A percentile compares a stretch with the other conserved stretches of the same genome.
These are phyloP conservation scores for Jordanella pulchra DNA, from an alignment of 2,797 vertebrate species.

Conservation along the genomic window DNA sequence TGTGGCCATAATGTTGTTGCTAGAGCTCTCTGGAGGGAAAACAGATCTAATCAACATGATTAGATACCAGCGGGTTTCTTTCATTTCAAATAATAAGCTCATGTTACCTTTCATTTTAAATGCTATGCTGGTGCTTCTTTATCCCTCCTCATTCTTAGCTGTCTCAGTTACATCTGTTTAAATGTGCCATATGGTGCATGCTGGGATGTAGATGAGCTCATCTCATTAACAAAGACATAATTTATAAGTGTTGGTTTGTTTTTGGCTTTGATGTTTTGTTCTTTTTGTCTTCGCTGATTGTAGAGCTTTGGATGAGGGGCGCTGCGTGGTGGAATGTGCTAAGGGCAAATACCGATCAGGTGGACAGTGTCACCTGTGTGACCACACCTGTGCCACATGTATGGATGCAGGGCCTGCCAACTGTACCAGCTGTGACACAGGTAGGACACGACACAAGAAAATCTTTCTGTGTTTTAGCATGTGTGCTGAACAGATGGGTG, in stretches of 20 bases:
- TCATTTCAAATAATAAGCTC: neutral
- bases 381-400: slow-evolving; percentile 89
- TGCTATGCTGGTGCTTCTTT: neutral
- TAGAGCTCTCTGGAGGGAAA: neutral
- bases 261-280: neutral
- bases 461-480: neutral
- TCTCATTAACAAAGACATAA: slow-evolving; percentile 24
- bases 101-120: slow-evolving; percentile 14
- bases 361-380: slow-evolving; percentile 86
- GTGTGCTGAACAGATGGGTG: slow-evolving; percentile 4
- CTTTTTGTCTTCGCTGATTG: neutral
- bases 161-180: slow-evolving; percentile 29
- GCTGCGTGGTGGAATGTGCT: slow-evolving; percentile 81
- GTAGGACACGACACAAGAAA: slow-evolving; percentile 69
- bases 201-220: slow-evolving; percentile 36
- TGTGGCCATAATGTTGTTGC: neutral
- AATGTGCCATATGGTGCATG: slow-evolving; percentile 33
- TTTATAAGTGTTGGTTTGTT: slow-evolving; percentile 29
- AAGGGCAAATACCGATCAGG: slow-evolving; percentile 82
- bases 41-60: neutral
- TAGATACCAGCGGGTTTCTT: neutral
- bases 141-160: slow-evolving; percentile 26
- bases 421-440: slow-evolving; percentile 87
- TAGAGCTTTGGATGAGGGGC: slow-evolving; percentile 86
- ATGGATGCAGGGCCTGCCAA: slow-evolving; percentile 80